phyloP scores from a whole-genome alignment of 2,888 invertebrate genomes.

The Malthinus flaveolus region DNA sequence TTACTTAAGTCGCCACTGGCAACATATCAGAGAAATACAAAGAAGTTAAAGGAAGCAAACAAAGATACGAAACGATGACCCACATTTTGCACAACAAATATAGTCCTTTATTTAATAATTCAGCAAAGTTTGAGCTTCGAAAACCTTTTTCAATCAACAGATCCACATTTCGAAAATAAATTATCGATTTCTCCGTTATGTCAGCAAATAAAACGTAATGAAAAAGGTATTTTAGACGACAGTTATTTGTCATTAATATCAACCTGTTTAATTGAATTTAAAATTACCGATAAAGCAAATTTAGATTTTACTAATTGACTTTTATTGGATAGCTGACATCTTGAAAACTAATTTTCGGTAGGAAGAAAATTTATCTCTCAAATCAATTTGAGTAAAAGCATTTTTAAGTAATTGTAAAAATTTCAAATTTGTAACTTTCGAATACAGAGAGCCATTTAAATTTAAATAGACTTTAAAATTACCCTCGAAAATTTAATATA shows the following conservation, averaged over 20 bases:
- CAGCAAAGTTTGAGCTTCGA: constrained; percentile 4
- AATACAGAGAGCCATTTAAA: not conserved
- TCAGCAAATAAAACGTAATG: constrained; percentile 1
- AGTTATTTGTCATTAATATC: constrained; percentile 20
- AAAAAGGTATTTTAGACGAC: constrained; percentile 10
- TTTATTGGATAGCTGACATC: constrained; percentile 20
- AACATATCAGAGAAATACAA: too few species aligned
- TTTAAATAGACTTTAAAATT: too few species aligned
- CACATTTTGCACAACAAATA: constrained; percentile 15
- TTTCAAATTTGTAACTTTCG: constrained; percentile 2
- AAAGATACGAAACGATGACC: constrained; percentile 9
- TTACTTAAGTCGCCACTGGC: too few species aligned
- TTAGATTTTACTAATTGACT: constrained; percentile 23
- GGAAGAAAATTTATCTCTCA: constrained; percentile 6
- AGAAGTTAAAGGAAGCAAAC: too few species aligned
- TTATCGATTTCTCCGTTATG: not conserved
- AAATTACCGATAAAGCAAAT: constrained; percentile 23
- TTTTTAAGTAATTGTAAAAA: constrained; percentile 7
- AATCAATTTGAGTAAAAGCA: constrained; percentile 5
- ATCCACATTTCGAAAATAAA: constrained; percentile 4
- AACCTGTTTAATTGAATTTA: constrained; percentile 22
- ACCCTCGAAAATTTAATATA: too few species aligned
- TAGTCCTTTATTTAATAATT: constrained; percentile 22
- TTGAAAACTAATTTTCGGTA: constrained; percentile 21
- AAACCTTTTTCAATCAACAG: constrained; percentile 9